Percentiles rank a stretch among this genome's conserved stretches.
phyloP scores from a whole-genome alignment of 2,797 vertebrate species.

The Microctenopoma lineatum region DNA sequence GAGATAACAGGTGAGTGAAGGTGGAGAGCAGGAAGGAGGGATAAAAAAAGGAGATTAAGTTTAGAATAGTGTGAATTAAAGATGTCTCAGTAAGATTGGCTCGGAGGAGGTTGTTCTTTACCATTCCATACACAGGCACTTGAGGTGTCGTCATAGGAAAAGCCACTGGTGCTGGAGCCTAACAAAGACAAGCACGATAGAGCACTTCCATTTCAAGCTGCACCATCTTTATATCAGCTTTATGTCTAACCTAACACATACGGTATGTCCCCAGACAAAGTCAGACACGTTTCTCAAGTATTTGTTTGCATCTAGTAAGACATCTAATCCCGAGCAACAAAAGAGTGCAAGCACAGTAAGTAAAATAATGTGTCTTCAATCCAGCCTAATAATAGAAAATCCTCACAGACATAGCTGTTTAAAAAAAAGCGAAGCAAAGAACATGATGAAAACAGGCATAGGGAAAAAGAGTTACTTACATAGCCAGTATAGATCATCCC shows the following conservation, averaged over 20 bases:
- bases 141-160: constrained; percentile 92
- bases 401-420: not conserved
- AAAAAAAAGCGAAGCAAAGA: constrained; percentile 4
- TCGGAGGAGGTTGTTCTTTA: constrained; percentile 66
- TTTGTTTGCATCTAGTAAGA: constrained; percentile 8
- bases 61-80: not conserved
- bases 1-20: constrained; percentile 7
- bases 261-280: not conserved
- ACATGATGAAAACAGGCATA: not conserved
- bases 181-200: constrained; percentile 5
- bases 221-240: constrained; percentile 4
- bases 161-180: constrained; percentile 90
- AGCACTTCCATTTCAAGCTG: not conserved
- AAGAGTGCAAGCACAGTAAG: not conserved
- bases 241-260: constrained; percentile 10
- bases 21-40: not conserved
- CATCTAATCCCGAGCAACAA: constrained; percentile 16
- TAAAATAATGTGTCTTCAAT: constrained; percentile 5
- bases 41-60: not conserved
- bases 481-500: constrained; percentile 92
- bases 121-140: constrained; percentile 96
- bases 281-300: constrained; percentile 6
- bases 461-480: constrained; percentile 80
- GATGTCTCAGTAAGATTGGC: not conserved
- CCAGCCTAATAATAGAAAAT: constrained; percentile 1